phyloP scores from a whole-genome alignment of 2,113 vertebrate species.

The Sander lucioperca region DNA sequence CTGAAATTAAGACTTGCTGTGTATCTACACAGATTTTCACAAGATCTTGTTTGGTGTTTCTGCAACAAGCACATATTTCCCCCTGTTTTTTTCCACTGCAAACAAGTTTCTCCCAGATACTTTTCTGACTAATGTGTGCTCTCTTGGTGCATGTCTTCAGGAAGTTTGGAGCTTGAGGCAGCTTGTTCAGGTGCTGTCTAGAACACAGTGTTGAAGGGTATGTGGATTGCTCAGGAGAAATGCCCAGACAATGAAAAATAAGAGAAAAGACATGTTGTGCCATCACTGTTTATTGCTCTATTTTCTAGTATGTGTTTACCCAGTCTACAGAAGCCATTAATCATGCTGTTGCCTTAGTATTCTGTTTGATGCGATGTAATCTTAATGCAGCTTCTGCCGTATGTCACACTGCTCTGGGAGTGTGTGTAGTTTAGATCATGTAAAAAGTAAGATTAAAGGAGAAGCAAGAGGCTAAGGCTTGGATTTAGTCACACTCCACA shows the following conservation, averaged over 20 bases:
- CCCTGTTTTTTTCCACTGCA: neutral
- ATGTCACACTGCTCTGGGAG: constrained; percentile 56
- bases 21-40: constrained; percentile 7
- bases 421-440: constrained; percentile 62
- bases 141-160: constrained; percentile 48
- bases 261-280: constrained; percentile 33
- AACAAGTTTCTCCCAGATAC: constrained; percentile 39
- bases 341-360: constrained; percentile 59
- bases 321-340: constrained; percentile 62
- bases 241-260: constrained; percentile 33
- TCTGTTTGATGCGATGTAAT: constrained; percentile 72
- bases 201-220: constrained; percentile 33
- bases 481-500: constrained; percentile 61
- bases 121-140: constrained; percentile 17
- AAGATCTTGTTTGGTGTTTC: constrained; percentile 32
- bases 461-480: constrained; percentile 54
- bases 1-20: constrained; percentile 19
- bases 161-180: constrained; percentile 28
- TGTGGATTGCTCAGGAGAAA: constrained; percentile 52
- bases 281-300: constrained; percentile 61
- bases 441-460: constrained; percentile 70
- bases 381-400: constrained; percentile 59
- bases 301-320: constrained; percentile 68
- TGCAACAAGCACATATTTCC: constrained; percentile 24
- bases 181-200: constrained; percentile 36